Base-by-base conservation (phyloP, 2,888 invertebrate species). In the Cantharis rustica region DNA sequence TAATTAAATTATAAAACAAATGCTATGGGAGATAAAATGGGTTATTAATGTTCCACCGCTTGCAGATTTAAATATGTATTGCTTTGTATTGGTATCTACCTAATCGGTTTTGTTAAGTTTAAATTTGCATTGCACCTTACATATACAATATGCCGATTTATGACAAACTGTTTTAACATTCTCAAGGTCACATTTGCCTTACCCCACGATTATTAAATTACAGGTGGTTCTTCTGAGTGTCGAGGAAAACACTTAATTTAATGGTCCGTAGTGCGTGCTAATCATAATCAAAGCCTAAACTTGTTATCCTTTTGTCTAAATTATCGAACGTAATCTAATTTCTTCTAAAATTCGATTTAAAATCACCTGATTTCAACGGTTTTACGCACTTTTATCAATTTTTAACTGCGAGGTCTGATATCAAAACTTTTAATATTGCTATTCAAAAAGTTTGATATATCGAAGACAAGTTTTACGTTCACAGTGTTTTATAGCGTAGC, bases 241-340 rank as follows among this genome's bases (percentile, higher is more conserved):
- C 20, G 62, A 72, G 75, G 75, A 75, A 75, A 75, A 66, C 72
- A 17, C n/a, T 61, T 72, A 72, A 75, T 75, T 75, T 68, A 75
- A 75, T 75, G 72, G 72, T 47, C 68, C 23, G 13, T 62, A 72
- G 72, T 75, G 72, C 75, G 75, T 75, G 75, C 72, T 68, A 75
- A 75, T 72, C 72, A 68, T 68, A 72, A 69, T 71, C 75, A 71
- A 16, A 16, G 23, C 61, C 75, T 72, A 72, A 75, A 61, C 68
- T 27, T 17, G 71, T 62, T 72, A 75, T 71, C 71, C 17, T 71
- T 75, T 72, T 72, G 20, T 62, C 69, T 26, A 72, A 72, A 72
- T 68, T 72, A 47, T 47, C 20, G 17, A n/a, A 66, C 62, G 31
- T 75, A 75, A 75, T 75, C 68, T 20, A 27, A 71, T 71, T 75